These are phyloP conservation scores for Oceanodroma tethys DNA, from an alignment of 2,113 vertebrate genomes.

Conservation along the genomic window DNA sequence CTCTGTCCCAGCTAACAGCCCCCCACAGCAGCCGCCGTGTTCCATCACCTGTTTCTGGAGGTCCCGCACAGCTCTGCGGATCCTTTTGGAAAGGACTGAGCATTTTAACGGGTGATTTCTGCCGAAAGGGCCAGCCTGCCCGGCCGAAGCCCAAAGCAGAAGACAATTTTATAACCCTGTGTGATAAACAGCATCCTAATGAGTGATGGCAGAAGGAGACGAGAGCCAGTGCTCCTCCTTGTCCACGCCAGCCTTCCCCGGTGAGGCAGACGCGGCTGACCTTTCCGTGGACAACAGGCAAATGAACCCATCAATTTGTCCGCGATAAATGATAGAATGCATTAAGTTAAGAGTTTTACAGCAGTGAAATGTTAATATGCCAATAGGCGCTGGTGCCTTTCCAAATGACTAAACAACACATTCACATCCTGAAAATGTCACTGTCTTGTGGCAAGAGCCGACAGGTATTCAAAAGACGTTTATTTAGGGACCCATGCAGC, in stretches of 20 bases:
- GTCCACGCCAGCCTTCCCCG: fast-evolving
- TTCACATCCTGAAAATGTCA: neutral
- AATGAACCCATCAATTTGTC: neutral
- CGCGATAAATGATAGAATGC: neutral
- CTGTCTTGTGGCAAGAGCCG: neutral
- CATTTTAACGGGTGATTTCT: fast-evolving
- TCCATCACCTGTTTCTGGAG: neutral
- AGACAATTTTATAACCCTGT: neutral
- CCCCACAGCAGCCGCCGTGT: fast-evolving
- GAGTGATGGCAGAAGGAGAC: neutral
- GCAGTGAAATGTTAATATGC: neutral
- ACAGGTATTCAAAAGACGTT: fast-evolving
- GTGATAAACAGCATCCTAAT: neutral
- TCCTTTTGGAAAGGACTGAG: neutral
- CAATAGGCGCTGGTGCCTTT: neutral
- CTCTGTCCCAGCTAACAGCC: neutral
- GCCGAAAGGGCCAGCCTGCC: neutral
- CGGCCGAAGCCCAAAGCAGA: neutral
- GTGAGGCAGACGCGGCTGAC: fast-evolving
- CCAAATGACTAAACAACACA: neutral
- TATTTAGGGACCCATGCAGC: neutral
- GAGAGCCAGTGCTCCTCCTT: neutral
- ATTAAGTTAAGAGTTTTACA: neutral
- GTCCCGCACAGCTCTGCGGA: neutral
- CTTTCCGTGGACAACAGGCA: neutral